Conservation (phyloP, 2,888 invertebrate genomes). For the Cancer borealis region DNA sequence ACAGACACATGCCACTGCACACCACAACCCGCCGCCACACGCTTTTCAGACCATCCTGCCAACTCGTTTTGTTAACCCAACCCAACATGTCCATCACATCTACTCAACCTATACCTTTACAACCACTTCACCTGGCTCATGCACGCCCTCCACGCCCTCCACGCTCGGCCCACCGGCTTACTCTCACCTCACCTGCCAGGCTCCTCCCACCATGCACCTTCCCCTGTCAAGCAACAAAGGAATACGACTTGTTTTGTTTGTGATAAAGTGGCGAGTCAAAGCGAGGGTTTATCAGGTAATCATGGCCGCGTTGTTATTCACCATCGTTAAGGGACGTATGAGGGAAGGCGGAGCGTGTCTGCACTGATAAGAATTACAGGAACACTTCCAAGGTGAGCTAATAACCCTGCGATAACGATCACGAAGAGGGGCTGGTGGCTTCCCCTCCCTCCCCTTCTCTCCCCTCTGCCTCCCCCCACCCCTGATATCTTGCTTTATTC, state of each 20-base stretch:
- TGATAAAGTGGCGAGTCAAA: background rate
- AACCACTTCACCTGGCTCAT: background rate
- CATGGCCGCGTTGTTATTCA: conserved; percentile 15
- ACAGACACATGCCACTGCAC: background rate
- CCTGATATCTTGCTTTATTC: background rate
- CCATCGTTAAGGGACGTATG: background rate
- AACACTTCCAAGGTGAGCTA: conserved; percentile 46
- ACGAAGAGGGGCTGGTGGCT: background rate
- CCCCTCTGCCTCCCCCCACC: background rate
- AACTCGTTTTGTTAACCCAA: background rate
- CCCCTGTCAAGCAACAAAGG: conserved; percentile 21
- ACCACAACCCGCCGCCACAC: background rate
- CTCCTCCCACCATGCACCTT: background rate
- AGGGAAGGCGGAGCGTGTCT: conserved; percentile 42
- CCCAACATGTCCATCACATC: conserved; percentile 20
- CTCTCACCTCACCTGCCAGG: background rate
- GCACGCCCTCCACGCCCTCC: background rate
- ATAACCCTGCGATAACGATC: conserved; percentile 50
- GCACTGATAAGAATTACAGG: conserved; percentile 56
- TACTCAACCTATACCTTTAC: background rate
- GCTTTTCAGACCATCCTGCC: background rate
- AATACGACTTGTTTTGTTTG: conserved; percentile 31
- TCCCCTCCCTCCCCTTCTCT: background rate
- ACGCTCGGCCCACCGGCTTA: background rate
- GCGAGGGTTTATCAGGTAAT: conserved; percentile 34